Conservation (phyloP, 2,797 vertebrate species). For the Echiichthys vipera region DNA sequence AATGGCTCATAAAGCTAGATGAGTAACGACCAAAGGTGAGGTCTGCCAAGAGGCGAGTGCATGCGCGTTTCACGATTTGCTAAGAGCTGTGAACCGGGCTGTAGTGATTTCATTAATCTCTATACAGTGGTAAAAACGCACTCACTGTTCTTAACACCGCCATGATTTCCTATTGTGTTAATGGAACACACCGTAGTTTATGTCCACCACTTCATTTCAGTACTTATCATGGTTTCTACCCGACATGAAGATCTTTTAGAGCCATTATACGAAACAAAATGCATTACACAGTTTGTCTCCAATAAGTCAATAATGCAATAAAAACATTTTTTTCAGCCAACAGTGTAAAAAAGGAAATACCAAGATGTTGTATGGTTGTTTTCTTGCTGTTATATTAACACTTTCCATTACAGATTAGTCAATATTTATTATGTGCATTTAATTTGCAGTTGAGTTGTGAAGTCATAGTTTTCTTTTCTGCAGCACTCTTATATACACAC, state of each 20-base stretch:
- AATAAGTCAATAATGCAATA: background rate
- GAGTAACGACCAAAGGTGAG: conserved; percentile 59
- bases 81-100: conserved; percentile 53
- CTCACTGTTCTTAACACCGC: conserved; percentile 28
- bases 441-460: background rate
- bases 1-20: conserved; percentile 66
- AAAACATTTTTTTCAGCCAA: background rate
- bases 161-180: conserved; percentile 40
- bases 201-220: conserved; percentile 12
- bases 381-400: conserved; percentile 2
- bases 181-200: conserved; percentile 53
- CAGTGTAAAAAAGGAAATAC: background rate
- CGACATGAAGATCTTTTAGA: background rate
- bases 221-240: conserved; percentile 4
- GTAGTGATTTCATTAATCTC: conserved; percentile 61
- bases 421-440: background rate
- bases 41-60: conserved; percentile 52
- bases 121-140: conserved; percentile 43
- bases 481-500: background rate
- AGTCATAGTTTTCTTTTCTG: background rate
- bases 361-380: background rate
- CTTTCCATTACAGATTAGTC: background rate
- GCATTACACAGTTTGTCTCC: background rate
- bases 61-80: conserved; percentile 36
- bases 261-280: background rate